A percentile compares a stretch with the other conserved stretches of the same genome.
These are phyloP conservation scores for Origma solitaria DNA, from an alignment of 2,113 vertebrate species.

Conservation along the genomic window DNA sequence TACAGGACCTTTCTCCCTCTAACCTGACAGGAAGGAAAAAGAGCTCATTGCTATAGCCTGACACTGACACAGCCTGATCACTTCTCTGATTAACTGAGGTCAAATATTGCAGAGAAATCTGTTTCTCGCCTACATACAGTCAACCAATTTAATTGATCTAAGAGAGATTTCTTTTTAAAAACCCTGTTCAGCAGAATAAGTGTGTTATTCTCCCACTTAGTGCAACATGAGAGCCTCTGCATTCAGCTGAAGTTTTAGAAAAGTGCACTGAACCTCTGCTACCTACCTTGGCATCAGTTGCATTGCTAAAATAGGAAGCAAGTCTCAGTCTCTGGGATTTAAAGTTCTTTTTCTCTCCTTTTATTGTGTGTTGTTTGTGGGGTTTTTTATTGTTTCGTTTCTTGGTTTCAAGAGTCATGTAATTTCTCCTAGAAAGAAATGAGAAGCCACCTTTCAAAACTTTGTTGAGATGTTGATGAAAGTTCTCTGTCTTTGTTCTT, in stretches of 20 bases:
- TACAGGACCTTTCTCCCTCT: not conserved
- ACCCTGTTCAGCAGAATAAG: not conserved
- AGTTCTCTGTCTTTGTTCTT: not conserved
- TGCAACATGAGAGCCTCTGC: not conserved
- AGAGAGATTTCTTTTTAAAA: not conserved
- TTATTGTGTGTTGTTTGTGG: rapidly evolving
- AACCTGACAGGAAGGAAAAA: not conserved
- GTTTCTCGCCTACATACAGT: not conserved
- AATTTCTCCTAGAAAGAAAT: not conserved
- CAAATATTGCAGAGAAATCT: not conserved
- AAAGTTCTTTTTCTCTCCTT: not conserved
- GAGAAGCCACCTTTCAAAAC: not conserved
- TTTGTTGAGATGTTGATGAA: not conserved
- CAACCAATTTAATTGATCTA: not conserved
- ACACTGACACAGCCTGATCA: not conserved
- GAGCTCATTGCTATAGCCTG: not conserved
- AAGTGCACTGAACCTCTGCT: not conserved
- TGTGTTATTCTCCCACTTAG: not conserved
- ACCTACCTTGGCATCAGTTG: not conserved
- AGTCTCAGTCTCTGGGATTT: not conserved
- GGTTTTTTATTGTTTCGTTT: not conserved
- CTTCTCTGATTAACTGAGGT: not conserved
- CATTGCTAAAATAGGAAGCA: not conserved
- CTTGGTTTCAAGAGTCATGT: not conserved
- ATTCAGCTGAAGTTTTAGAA: not conserved